Evolutionary conservation across 2,113 vertebrate genomes (phyloP).

Genomic region (Propithecus coquereli): DNA sequence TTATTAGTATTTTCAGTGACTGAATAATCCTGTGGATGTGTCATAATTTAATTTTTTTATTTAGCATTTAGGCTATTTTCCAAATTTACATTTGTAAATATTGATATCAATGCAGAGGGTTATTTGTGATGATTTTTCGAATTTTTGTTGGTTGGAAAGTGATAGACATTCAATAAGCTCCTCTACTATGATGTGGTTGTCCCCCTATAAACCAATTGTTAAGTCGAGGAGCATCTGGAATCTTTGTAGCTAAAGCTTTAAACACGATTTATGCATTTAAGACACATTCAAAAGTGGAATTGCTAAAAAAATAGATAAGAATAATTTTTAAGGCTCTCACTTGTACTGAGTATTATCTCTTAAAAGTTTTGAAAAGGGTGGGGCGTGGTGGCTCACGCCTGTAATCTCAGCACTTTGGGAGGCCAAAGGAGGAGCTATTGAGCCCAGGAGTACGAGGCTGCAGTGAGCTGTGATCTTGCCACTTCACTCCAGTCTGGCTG

Average conservation of each 20-base stretch:
- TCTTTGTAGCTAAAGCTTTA: background rate
- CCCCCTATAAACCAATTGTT: background rate
- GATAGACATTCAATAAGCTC: background rate
- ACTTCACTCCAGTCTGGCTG: no score
- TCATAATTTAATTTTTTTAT: background rate
- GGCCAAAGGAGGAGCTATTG: no score
- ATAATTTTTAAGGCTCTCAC: conserved; percentile 3
- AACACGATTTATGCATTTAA: background rate
- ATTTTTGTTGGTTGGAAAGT: background rate
- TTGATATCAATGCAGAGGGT: background rate
- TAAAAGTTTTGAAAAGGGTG: background rate
- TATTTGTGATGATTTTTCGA: no score
- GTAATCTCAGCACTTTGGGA: no score
- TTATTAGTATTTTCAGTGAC: background rate
- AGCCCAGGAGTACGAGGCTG: no score
- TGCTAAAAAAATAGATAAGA: background rate
- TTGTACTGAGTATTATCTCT: background rate
- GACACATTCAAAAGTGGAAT: background rate
- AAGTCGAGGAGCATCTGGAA: background rate
- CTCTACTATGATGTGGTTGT: background rate
- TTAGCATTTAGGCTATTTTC: background rate
- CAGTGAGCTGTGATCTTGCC: no score
- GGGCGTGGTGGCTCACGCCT: no score
- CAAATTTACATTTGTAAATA: background rate
- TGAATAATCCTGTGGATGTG: background rate